These are phyloP conservation scores for Cotesia glomerata DNA, from an alignment of 1,140 invertebrate species.

Conservation along the genomic window DNA sequence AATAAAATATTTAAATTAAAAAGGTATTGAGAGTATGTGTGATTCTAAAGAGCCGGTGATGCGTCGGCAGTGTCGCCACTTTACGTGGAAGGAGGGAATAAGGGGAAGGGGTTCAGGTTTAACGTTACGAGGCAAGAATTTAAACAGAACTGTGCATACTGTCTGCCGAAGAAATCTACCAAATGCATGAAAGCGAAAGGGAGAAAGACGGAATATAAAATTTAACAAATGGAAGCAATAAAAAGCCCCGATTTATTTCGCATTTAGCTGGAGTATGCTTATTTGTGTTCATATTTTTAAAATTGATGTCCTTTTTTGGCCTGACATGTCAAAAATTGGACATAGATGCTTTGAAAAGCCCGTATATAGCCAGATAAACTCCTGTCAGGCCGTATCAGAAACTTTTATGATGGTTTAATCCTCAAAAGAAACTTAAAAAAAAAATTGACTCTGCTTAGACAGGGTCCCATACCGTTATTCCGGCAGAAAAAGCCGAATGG, in stretches of 20 bases:
- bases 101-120: slow-evolving; percentile 9
- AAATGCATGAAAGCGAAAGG: slow-evolving; percentile 14
- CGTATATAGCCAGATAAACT: too few species aligned
- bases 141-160: slow-evolving; percentile 30
- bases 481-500: neutral
- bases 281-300: too few species aligned
- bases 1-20: neutral
- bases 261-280: slow-evolving; percentile 24
- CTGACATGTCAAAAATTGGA: too few species aligned
- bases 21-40: neutral
- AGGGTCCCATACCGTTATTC: too few species aligned
- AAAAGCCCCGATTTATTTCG: slow-evolving; percentile 30
- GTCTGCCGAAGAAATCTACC: slow-evolving; percentile 4
- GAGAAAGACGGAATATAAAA: slow-evolving; percentile 16
- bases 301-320: too few species aligned
- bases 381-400: too few species aligned
- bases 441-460: too few species aligned
- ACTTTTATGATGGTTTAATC: too few species aligned
- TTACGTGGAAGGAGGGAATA: neutral
- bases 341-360: too few species aligned
- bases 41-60: neutral
- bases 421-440: too few species aligned
- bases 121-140: slow-evolving; percentile 29
- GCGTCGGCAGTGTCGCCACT: neutral
- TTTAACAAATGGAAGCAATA: slow-evolving; percentile 8